Evolutionary conservation across 2,797 vertebrate species (phyloP).

Genomic region (Limosa lapponica): DNA sequence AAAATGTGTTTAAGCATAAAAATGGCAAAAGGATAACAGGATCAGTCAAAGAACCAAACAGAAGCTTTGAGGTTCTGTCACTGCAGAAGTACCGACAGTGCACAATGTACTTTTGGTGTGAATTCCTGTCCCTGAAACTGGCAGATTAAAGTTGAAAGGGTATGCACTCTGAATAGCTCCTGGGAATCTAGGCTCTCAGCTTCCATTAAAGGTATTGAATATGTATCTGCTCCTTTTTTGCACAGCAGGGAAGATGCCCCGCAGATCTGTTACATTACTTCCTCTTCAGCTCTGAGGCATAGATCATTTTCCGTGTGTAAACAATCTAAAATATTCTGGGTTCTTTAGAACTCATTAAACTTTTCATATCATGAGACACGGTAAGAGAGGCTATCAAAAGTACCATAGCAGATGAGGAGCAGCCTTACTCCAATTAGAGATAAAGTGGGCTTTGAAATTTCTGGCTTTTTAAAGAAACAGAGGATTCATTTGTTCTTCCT

Average conservation of each 20-base stretch:
- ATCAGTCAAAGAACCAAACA: neutral
- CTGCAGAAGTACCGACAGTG: accelerated
- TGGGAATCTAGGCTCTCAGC: neutral
- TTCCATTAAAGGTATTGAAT: neutral
- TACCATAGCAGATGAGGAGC: neutral
- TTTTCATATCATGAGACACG: accelerated
- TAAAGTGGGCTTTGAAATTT: neutral
- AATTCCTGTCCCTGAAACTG: neutral
- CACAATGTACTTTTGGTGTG: neutral
- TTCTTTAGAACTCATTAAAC: neutral
- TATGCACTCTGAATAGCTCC: neutral
- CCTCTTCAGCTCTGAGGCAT: neutral
- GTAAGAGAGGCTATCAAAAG: neutral
- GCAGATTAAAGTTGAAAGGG: neutral
- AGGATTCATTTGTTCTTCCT: neutral
- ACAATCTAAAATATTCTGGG: neutral
- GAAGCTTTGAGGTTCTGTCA: neutral
- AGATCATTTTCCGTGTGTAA: neutral
- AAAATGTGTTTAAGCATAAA: neutral
- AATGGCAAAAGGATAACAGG: neutral
- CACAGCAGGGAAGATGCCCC: neutral
- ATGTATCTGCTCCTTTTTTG: neutral
- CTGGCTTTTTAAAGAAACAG: neutral
- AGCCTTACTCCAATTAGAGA: neutral
- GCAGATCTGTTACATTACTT: neutral